Evolutionary conservation across 2,797 vertebrate genomes (phyloP), one percentile per base, ranked within the genome.

Genomic region (Avahi laniger): DNA sequence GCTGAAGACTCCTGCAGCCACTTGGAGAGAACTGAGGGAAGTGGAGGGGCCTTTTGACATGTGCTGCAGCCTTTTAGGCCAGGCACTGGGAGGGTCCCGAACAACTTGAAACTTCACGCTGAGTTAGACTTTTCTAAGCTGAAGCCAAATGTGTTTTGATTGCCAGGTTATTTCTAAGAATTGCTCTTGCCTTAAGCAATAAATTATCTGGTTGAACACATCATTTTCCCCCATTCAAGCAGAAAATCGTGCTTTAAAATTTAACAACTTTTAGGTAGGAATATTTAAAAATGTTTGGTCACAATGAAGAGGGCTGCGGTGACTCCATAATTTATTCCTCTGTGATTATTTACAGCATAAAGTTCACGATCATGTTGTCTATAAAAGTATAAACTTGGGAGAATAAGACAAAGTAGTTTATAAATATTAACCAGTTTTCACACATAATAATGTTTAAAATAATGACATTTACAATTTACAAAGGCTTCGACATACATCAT

Each of bases 361-460:
- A 82, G 93, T 86, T 82, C 41, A 72, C 4, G 11, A 70, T n/a
- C 38, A 2, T 33, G 57, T 94, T 90, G 90, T 86, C 15, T 79
- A 93, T 41, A 91, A 93, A 97, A 93, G 52, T 86, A 90, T 30
- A 72, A 97, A 85, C 81, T 87, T 83, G 52, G 18, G 41, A 95
- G 59, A 89, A 69, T 70, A 96, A 81, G 70, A 91, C 28, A 75
- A 89, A 79, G 63, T 18, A 26, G 33, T 50, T 94, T 81, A 95
- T 86, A 96, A 97, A 97, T 93, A 96, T 80, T 80, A 79, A 93
- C 69, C 57, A 67, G 4, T 63, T 72, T 95, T 86, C 78, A 92
- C 46, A 86, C 52, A 75, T 43, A 82, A 75, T n/a, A 57, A 63
- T 38, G 28, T 73, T 67, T 46, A 89, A 63, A 70, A 41, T 30